phyloP scores from a whole-genome alignment of 2,113 vertebrate genomes.

The Pyrgilauda ruficollis region DNA sequence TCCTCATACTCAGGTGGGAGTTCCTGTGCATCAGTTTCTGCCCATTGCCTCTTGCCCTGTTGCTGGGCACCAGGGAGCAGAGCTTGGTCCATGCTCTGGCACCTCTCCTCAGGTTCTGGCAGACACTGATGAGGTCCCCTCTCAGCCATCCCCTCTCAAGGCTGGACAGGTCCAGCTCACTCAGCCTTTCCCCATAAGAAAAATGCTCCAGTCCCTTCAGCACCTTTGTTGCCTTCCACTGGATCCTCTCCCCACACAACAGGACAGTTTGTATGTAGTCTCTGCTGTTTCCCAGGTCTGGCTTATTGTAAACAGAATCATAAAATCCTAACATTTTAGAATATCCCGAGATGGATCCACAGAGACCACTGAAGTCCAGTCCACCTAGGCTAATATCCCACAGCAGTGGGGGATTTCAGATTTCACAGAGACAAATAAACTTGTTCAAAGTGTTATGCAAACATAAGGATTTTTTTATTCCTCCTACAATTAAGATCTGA shows the following conservation, averaged over 20 bases:
- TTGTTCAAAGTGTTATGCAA: background rate
- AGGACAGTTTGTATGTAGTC: background rate
- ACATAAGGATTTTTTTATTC: background rate
- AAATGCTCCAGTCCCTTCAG: background rate
- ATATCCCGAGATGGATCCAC: background rate
- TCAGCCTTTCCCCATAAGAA: background rate
- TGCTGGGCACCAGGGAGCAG: background rate
- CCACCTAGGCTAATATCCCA: background rate
- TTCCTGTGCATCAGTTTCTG: background rate
- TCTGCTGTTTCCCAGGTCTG: background rate
- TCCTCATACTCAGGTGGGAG: background rate
- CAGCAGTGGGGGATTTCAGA: background rate
- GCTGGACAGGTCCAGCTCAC: background rate
- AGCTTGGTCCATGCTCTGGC: background rate
- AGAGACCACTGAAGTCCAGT: background rate
- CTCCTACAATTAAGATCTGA: background rate
- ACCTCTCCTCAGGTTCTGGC: background rate
- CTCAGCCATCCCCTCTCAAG: background rate
- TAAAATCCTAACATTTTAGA: background rate
- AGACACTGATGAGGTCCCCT: fast-evolving
- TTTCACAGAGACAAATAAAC: background rate
- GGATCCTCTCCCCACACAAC: background rate
- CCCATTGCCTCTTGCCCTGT: background rate
- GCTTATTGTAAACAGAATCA: background rate
- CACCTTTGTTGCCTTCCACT: background rate